Percentiles rank a stretch among this genome's conserved stretches.
Conservation (phyloP, 2,797 vertebrate species). For the Notolepis coatsorum region DNA sequence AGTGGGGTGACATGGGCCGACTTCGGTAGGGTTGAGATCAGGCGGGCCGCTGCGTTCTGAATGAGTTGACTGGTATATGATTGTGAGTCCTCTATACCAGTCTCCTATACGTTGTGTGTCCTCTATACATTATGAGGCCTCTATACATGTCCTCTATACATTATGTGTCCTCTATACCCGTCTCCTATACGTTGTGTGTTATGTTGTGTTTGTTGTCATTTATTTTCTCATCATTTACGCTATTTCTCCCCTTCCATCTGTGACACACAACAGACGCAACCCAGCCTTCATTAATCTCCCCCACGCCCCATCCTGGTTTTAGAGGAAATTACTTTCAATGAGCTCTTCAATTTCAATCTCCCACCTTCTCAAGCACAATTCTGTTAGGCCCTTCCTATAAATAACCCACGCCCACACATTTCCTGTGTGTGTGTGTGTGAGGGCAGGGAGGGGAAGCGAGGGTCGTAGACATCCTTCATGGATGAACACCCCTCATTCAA, state of each 20-base stretch:
- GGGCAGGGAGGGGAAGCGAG: slow-evolving; percentile 16
- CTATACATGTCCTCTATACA: too few species aligned
- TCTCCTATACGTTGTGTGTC: too few species aligned
- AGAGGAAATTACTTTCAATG: slow-evolving; percentile 9
- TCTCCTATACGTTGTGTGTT: too few species aligned
- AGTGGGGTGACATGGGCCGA: too few species aligned
- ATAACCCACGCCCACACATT: slow-evolving; percentile 17
- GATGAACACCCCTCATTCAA: slow-evolving; percentile 36
- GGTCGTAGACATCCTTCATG: slow-evolving; percentile 33
- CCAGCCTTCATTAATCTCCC: slow-evolving; percentile 29
- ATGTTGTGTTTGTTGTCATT: slow-evolving; percentile 1
- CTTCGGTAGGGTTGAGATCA: too few species aligned
- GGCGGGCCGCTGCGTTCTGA: too few species aligned
- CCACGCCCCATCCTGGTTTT: background rate
- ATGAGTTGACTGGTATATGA: too few species aligned
- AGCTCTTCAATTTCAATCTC: background rate
- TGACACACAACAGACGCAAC: background rate
- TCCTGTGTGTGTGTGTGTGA: slow-evolving; percentile 18
- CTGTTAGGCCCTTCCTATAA: slow-evolving; percentile 1
- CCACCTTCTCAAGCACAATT: background rate
- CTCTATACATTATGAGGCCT: too few species aligned
- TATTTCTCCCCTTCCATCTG: background rate
- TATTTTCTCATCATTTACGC: slow-evolving; percentile 39
- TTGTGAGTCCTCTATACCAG: too few species aligned
- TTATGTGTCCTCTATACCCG: too few species aligned